phyloP scores from a whole-genome alignment of 2,888 invertebrate species.

The Polyploca ridens region DNA sequence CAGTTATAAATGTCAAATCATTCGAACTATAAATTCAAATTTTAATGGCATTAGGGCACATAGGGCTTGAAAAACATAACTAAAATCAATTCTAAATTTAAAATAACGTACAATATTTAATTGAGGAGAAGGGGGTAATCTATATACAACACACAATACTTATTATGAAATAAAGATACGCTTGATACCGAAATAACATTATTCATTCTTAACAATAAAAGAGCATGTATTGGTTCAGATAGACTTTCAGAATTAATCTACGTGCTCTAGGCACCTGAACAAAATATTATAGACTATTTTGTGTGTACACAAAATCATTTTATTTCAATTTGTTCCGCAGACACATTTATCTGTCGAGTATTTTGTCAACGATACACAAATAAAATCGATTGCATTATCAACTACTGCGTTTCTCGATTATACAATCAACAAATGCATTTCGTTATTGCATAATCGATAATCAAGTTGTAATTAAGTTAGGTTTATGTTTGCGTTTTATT shows the following conservation, averaged over 20 bases:
- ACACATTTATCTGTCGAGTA: constrained; percentile 13
- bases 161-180: background rate
- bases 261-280: constrained; percentile 7
- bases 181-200: background rate
- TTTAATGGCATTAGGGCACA: too few relatives aligned
- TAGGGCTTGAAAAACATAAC: too few relatives aligned
- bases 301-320: constrained; percentile 11
- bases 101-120: background rate
- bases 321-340: constrained; percentile 18
- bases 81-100: background rate
- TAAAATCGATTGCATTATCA: constrained; percentile 8
- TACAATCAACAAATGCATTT: constrained; percentile 22
- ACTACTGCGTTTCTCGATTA: constrained; percentile 17
- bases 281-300: background rate
- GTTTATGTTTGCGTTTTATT: background rate
- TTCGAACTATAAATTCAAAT: too few relatives aligned
- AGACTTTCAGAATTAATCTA: background rate
- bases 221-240: background rate
- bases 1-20: too few relatives aligned
- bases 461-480: constrained; percentile 7
- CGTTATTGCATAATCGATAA: constrained; percentile 11
- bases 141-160: background rate
- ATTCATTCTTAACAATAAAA: constrained; percentile 4
- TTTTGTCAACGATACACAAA: constrained; percentile 13
- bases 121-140: background rate